Base-by-base conservation (phyloP, 1,140 invertebrate genomes). In the Chrysoperla carnea region DNA sequence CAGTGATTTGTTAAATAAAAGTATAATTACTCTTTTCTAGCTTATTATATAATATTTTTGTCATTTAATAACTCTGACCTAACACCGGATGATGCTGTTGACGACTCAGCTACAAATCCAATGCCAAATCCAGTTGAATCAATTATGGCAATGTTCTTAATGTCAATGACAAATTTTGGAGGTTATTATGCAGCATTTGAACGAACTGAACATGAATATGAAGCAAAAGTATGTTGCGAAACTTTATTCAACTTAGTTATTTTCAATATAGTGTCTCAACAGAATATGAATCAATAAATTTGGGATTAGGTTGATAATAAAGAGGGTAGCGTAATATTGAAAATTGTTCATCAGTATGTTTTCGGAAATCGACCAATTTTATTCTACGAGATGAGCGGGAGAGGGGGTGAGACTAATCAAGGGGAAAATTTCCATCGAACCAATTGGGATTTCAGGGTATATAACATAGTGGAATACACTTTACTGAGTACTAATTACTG, bases 81-180 rank as follows among this genome's bases (percentile, higher is more conserved):
- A 41, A 79, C 78, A 11, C 76, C 79, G 0, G 76, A 80, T 48
- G 57, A 59, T 12, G 76, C 75, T 7, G 73, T 78, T 2, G 78
- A 82, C 48, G 80, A 83, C 54, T 73, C 76, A 0, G 67, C 75
- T 39, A 70, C 75, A 15, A 90, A 90, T 66, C 86, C 86, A 1
- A 82, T 90, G 74, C 80, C 83, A 0, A 87, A 80, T 11, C 86
- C 92, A 0, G 78, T 85, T 58, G 91, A 97, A 61, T 88, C 90
- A 8, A 75, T 97, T 8, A 87, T 98, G 75, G 86, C 85, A 1
- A 93, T 96, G 89, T 96, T 97, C 56, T 72, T 97, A 17, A 95
- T 97, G 87, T 97, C 92, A 0, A 70, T 98, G 50, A 90, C 91
- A 2, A 93, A 93, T 48, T 97, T 97, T 58, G 90, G 86, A 0